A percentile compares a stretch with the other conserved stretches of the same genome.
phyloP scores from a whole-genome alignment of 2,888 invertebrate species.

The Galerucella nymphaeae region DNA sequence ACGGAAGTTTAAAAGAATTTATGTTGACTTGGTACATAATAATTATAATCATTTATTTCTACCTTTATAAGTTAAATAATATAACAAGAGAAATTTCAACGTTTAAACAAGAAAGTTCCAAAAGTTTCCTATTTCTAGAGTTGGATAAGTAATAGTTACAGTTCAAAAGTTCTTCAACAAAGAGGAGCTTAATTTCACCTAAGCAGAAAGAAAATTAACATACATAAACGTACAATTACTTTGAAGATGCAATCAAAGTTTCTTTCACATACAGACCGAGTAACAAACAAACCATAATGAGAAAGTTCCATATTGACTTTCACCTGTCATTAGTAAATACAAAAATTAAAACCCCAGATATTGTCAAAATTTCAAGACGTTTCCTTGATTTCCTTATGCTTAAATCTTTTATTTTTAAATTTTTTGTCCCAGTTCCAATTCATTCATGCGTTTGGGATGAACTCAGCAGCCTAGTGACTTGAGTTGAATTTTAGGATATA shows the following conservation, averaged over 20 bases:
- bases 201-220: background rate
- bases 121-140: background rate
- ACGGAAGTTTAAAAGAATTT: background rate
- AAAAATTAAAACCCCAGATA: too few relatives aligned
- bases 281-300: too few relatives aligned
- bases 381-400: too few relatives aligned
- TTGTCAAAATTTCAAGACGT: too few relatives aligned
- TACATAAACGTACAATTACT: background rate
- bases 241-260: background rate
- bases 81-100: background rate
- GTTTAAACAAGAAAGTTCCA: background rate
- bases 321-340: too few relatives aligned
- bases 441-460: too few relatives aligned
- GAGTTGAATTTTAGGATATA: too few relatives aligned
- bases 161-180: background rate
- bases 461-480: too few relatives aligned
- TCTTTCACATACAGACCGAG: too few relatives aligned
- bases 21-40: background rate
- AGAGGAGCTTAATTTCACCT: background rate
- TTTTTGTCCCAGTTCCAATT: too few relatives aligned
- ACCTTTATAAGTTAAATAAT: background rate
- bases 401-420: too few relatives aligned
- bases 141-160: background rate
- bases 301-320: too few relatives aligned
- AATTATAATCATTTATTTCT: conserved; percentile 1